phyloP scores from a whole-genome alignment of 53 echinoderm and acorn worm genomes.

The Holothuria scabra region DNA sequence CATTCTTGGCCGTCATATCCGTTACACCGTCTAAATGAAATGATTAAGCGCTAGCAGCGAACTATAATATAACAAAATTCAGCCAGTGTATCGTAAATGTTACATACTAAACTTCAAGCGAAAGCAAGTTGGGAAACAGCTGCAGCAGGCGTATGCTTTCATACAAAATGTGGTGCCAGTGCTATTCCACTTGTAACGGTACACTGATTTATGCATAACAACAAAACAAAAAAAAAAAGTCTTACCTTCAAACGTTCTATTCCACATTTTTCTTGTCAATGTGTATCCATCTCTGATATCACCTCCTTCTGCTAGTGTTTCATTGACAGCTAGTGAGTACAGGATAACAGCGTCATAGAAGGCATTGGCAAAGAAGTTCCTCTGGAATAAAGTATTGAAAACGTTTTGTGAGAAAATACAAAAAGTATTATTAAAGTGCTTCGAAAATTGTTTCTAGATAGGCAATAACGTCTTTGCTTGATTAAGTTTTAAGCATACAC shows the following conservation, averaged over 20 bases:
- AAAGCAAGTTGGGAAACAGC: too few species aligned
- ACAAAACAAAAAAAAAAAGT: too few species aligned
- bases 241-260: slow-evolving; percentile 82
- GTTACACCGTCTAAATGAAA: too few species aligned
- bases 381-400: slow-evolving; percentile 44
- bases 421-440: too few species aligned
- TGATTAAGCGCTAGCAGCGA: too few species aligned
- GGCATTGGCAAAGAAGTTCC: slow-evolving; percentile 76
- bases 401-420: not conserved
- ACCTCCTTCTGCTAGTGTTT: slow-evolving; percentile 82
- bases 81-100: not conserved
- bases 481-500: too few species aligned
- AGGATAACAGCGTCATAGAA: slow-evolving; percentile 92
- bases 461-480: too few species aligned
- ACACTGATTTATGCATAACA: too few species aligned
- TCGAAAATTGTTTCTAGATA: too few species aligned
- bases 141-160: not conserved
- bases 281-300: slow-evolving; percentile 79
- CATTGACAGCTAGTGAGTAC: slow-evolving; percentile 92
- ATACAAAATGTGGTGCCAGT: not conserved
- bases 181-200: too few species aligned
- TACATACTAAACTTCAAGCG: not conserved
- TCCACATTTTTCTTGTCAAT: slow-evolving; percentile 89
- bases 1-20: too few species aligned
- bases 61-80: too few species aligned